Evolutionary conservation across 2,888 invertebrate genomes (phyloP).

Genomic region (Acleris literana): DNA sequence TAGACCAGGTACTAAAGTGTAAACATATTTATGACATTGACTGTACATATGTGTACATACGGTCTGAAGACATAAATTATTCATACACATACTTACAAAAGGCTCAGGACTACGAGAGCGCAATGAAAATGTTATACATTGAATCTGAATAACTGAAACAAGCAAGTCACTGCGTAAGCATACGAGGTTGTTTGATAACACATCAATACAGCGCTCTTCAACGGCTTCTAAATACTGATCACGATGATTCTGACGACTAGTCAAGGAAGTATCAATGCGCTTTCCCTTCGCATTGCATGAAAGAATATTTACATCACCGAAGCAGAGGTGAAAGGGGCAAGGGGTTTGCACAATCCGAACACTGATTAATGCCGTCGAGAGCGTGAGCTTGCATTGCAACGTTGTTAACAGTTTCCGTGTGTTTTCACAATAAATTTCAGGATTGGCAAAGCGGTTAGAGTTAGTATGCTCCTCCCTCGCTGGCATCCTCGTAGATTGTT

Average conservation of each 20-base stretch:
- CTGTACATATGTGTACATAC: no score
- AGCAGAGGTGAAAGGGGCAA: slow-evolving; percentile 35
- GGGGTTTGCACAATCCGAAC: slow-evolving; percentile 32
- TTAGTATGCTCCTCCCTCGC: not conserved
- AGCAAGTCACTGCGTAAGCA: no score
- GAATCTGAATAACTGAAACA: no score
- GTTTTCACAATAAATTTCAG: slow-evolving; percentile 17
- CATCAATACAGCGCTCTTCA: not conserved
- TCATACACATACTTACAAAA: no score
- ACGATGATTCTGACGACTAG: slow-evolving; percentile 9
- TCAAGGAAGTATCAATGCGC: slow-evolving; percentile 14
- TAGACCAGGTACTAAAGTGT: no score
- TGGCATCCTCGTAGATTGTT: not conserved
- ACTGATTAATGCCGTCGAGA: slow-evolving; percentile 33
- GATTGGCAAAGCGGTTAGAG: slow-evolving; percentile 6
- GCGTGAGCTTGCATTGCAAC: slow-evolving; percentile 29
- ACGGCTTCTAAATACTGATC: not conserved
- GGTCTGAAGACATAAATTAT: no score
- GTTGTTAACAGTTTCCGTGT: slow-evolving; percentile 8
- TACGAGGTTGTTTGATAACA: no score
- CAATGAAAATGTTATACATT: no score
- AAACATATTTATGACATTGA: no score
- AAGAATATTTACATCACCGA: slow-evolving; percentile 34
- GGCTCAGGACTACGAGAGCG: no score
- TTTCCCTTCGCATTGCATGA: slow-evolving; percentile 23